phyloP scores from a whole-genome alignment of 1,140 invertebrate species.

The Galleria mellonella region DNA sequence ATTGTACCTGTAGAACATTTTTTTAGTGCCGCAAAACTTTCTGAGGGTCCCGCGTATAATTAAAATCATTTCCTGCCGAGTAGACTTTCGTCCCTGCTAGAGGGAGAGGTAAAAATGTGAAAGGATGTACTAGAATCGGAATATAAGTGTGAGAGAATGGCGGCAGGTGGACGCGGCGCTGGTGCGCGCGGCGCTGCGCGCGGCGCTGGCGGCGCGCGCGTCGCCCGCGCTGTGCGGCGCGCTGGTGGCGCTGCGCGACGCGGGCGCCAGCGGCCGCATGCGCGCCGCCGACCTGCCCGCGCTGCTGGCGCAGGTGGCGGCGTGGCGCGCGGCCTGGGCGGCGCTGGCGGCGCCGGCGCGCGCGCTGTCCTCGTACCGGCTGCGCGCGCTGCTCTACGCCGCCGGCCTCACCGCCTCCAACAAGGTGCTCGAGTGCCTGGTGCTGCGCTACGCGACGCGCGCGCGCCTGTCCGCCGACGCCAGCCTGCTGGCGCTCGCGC shows the following conservation, averaged over 20 bases:
- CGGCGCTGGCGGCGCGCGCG: slow-evolving; percentile 72
- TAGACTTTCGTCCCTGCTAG: no score
- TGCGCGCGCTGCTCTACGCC: slow-evolving; percentile 80
- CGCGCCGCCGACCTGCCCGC: slow-evolving; percentile 16
- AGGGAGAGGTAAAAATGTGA: no score
- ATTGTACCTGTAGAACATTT: no score
- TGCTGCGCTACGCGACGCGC: slow-evolving; percentile 80
- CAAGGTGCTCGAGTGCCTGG: slow-evolving; percentile 84
- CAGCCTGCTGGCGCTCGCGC: slow-evolving; percentile 81
- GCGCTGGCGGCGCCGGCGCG: slow-evolving; percentile 70
- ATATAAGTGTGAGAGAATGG: neutral
- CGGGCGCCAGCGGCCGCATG: slow-evolving; percentile 14
- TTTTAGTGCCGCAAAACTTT: no score
- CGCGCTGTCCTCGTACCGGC: slow-evolving; percentile 77
- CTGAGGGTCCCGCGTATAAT: no score
- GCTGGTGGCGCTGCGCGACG: slow-evolving; percentile 81
- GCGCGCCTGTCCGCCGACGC: slow-evolving; percentile 77
- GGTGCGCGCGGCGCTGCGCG: slow-evolving; percentile 71
- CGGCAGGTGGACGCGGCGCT: slow-evolving; percentile 22
- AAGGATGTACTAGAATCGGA: no score
- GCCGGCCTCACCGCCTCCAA: slow-evolving; percentile 82
- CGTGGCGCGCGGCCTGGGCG: slow-evolving; percentile 55
- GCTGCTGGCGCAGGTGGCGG: slow-evolving; percentile 13
- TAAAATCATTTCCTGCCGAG: no score
- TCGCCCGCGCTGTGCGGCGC: slow-evolving; percentile 79